phyloP scores from a whole-genome alignment of 2,113 vertebrate genomes.

The Hippocampus barbouri region DNA sequence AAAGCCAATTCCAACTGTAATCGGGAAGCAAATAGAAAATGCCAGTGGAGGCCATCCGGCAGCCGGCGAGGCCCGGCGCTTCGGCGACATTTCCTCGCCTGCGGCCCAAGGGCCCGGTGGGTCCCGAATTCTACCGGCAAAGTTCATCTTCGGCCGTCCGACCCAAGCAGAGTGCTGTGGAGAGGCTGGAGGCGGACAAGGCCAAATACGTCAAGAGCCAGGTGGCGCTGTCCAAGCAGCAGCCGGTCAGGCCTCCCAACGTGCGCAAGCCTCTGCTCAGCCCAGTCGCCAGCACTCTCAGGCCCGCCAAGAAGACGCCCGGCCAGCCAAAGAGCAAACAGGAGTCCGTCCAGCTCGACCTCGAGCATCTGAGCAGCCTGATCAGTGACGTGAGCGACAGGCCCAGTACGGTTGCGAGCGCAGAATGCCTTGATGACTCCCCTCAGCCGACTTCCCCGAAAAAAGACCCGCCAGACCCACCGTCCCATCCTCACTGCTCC shows the following conservation, averaged over 20 bases:
- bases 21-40: constrained; percentile 38
- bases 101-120: constrained; percentile 78
- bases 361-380: constrained; percentile 86
- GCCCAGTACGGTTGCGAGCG: background rate
- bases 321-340: constrained; percentile 18
- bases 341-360: constrained; percentile 68
- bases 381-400: constrained; percentile 77
- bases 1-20: background rate
- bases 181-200: constrained; percentile 87
- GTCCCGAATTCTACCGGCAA: constrained; percentile 64
- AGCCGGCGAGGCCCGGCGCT: constrained; percentile 41
- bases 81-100: constrained; percentile 74
- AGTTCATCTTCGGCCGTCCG: constrained; percentile 24
- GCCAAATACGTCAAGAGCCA: constrained; percentile 92
- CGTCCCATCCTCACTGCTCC: constrained; percentile 34
- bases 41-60: constrained; percentile 64
- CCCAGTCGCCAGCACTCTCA: constrained; percentile 53
- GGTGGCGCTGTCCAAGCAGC: constrained; percentile 77
- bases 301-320: constrained; percentile 55
- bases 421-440: background rate
- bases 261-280: constrained; percentile 61
- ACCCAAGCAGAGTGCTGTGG: constrained; percentile 80
- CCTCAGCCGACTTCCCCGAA: constrained; percentile 3
- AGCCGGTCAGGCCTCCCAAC: constrained; percentile 65
- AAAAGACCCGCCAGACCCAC: constrained; percentile 17